A percentile compares a stretch with the other conserved stretches of the same genome.
Evolutionary conservation across 2,113 vertebrate species (phyloP).

Genomic region (Calyptommatus sinebrachiatus): DNA sequence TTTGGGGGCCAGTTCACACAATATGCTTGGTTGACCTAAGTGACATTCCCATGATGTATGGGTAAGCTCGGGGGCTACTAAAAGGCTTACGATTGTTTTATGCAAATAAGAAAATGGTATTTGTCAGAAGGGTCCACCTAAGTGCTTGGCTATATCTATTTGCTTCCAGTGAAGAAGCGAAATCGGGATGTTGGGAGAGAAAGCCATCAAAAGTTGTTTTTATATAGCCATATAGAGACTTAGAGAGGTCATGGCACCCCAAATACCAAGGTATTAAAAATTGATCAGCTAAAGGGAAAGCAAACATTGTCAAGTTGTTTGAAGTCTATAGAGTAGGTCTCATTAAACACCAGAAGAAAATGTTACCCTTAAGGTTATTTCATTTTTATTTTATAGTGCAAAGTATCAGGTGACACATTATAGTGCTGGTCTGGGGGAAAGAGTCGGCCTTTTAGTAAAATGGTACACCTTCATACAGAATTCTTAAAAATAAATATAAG

Average conservation of each 20-base stretch:
- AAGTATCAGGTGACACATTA: constrained; percentile 23
- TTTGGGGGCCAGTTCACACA: not conserved
- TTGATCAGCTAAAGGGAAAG: constrained; percentile 20
- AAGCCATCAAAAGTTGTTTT: not conserved
- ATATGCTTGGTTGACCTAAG: not conserved
- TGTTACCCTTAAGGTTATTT: constrained; percentile 33
- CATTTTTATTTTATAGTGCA: constrained; percentile 33
- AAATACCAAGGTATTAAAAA: constrained; percentile 36
- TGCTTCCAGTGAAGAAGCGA: not conserved
- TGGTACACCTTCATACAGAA: constrained; percentile 1
- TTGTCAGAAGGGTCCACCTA: not conserved
- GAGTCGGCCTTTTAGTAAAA: constrained; percentile 10
- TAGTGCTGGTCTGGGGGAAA: not conserved
- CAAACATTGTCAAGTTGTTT: constrained; percentile 22
- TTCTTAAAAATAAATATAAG: constrained; percentile 2
- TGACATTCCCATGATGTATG: not conserved
- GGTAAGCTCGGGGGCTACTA: no score
- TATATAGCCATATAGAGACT: constrained; percentile 29
- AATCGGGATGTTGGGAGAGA: not conserved
- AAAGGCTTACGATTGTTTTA: not conserved
- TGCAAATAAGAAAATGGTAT: not conserved
- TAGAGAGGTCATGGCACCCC: constrained; percentile 11
- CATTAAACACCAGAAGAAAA: constrained; percentile 35
- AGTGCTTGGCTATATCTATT: not conserved
- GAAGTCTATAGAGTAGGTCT: constrained; percentile 24